Percentiles rank a stretch among this genome's conserved stretches.
Evolutionary conservation across 2,113 vertebrate species (phyloP).

Genomic region (Gila orcuttii): DNA sequence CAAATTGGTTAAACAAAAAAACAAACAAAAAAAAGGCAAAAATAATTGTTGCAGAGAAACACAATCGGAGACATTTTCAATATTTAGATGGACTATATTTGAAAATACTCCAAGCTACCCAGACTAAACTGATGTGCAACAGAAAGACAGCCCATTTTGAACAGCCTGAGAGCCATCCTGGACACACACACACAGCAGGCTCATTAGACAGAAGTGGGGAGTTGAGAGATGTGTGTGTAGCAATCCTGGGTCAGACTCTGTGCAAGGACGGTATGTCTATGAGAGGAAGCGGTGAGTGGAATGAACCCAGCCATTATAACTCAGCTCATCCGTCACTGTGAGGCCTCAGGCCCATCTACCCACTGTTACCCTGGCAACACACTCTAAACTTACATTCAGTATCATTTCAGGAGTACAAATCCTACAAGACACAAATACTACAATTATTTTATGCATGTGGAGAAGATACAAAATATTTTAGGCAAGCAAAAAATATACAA

Average conservation of each 20-base stretch:
- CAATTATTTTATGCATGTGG: background rate
- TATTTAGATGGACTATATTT: background rate
- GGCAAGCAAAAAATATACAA: background rate
- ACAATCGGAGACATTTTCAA: background rate
- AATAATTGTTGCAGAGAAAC: background rate
- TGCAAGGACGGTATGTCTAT: slow-evolving; percentile 64
- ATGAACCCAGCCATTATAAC: slow-evolving; percentile 73
- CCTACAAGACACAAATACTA: background rate
- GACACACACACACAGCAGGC: slow-evolving; percentile 1
- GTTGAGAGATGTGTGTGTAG: slow-evolving; percentile 58
- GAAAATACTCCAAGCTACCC: background rate
- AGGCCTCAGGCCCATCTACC: slow-evolving; percentile 74
- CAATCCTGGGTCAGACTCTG: slow-evolving; percentile 66
- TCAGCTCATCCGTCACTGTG: slow-evolving; percentile 75
- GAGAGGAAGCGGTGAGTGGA: slow-evolving; percentile 54
- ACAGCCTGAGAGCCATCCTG: slow-evolving; percentile 23
- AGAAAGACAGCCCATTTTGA: background rate
- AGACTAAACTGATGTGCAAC: background rate
- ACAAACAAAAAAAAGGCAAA: background rate
- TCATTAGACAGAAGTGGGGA: slow-evolving; percentile 43
- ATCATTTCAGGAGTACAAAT: slow-evolving; percentile 10
- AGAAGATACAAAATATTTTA: background rate
- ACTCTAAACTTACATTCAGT: slow-evolving; percentile 70
- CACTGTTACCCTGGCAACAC: slow-evolving; percentile 76
- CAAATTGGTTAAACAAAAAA: background rate